phyloP scores from a whole-genome alignment of 2,113 vertebrate genomes.

The Loxodonta africana region DNA sequence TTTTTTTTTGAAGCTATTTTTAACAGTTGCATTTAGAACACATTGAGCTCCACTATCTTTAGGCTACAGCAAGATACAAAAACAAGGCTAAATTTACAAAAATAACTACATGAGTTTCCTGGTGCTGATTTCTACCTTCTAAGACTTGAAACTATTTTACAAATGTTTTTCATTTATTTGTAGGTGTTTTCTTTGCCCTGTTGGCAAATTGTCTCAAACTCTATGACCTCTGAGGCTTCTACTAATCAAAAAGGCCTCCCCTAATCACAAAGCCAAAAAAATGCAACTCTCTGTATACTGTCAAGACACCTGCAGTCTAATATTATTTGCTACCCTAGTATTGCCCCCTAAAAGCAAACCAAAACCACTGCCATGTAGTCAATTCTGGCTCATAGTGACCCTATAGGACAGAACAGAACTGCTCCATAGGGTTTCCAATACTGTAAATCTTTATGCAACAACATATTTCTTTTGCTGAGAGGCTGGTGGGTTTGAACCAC shows the following conservation, averaged over 20 bases:
- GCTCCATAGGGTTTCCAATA: no score
- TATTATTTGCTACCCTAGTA: rapidly evolving
- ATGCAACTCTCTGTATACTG: not conserved
- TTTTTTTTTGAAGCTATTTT: not conserved
- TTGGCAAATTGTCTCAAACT: not conserved
- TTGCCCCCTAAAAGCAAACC: no score
- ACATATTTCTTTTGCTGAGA: no score
- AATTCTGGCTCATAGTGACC: no score
- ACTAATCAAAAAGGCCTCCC: not conserved
- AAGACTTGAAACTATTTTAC: not conserved
- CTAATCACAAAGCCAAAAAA: not conserved
- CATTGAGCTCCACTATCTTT: not conserved
- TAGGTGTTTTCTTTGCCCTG: not conserved
- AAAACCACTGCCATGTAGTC: no score
- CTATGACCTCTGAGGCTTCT: not conserved
- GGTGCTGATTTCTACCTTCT: not conserved
- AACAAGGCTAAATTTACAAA: not conserved
- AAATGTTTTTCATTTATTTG: not conserved
- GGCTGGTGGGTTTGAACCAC: no score
- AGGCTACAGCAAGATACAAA: not conserved
- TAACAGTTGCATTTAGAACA: not conserved
- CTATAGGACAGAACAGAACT: no score
- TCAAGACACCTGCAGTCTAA: not conserved
- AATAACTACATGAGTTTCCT: not conserved
- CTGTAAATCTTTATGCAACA: no score